Evolutionary conservation across 2,113 vertebrate species (phyloP).

Genomic region (Centropus unirufus): DNA sequence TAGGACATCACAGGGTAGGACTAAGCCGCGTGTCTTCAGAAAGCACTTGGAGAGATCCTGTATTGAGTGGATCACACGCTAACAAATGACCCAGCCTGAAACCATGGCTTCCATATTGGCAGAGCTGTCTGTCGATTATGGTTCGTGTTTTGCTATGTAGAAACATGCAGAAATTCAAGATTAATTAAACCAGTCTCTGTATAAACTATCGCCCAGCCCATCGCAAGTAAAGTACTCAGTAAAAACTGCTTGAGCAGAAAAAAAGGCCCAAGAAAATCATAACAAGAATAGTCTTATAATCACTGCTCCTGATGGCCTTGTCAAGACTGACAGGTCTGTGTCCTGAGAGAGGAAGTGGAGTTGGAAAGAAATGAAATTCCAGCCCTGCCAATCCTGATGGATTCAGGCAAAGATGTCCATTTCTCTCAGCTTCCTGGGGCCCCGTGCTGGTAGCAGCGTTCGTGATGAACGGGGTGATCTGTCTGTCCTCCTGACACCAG

Average conservation of each 20-base stretch:
- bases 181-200: neutral
- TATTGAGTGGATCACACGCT: accelerated
- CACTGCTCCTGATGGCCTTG: neutral
- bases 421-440: neutral
- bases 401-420: neutral
- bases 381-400: neutral
- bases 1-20: neutral
- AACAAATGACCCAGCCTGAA: neutral
- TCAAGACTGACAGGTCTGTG: neutral
- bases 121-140: neutral
- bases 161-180: neutral
- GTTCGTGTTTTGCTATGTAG: neutral
- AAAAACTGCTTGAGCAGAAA: neutral
- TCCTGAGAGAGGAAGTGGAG: neutral
- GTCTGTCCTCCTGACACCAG: neutral
- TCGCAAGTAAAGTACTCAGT: accelerated
- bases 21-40: neutral
- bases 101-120: neutral
- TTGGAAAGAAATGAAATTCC: neutral
- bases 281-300: neutral
- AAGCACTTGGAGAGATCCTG: neutral
- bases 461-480: neutral
- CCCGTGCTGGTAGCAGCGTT: neutral
- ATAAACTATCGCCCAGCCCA: neutral
- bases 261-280: neutral